Evolutionary conservation across 2,797 vertebrate genomes (phyloP), one percentile per base, ranked within the genome.

Genomic region (Schizothorax lantsangensis): DNA sequence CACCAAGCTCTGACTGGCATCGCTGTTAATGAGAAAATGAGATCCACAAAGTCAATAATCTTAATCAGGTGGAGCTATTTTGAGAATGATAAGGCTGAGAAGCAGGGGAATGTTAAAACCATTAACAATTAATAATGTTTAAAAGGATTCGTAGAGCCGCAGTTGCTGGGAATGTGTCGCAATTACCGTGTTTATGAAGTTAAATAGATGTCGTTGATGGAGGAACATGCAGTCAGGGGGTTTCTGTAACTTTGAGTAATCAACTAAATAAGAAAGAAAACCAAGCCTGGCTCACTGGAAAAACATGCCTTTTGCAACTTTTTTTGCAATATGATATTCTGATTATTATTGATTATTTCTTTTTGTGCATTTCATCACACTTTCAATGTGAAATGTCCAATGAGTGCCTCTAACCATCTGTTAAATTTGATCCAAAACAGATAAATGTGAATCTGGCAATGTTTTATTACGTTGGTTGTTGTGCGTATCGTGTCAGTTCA

Each of bases 211-310:
- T 82, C 26, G 8, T 52, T 72, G 68, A 79, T 74, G 40, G 52
- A 66, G 47, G 40, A 69, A 87, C 49, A 59, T 54, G 79, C n/a
- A 86, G 62, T 81, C 33, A 81, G 78, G n/a, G 33, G 52, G 43
- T 81, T 69, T 52, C 47, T 52, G 77, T 64, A 69, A 40, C 14
- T 57, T 80, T 49, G 79, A 87, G 54, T 69, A 83, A 83, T 88
- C 30, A 88, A 69, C 7, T 45, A 57, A 71, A 52, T 80, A 54
- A 26, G 40, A 30, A 43, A 59, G 38, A 54, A 83, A 79, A 43
- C 43, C 36, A 71, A 72, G 43, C 33, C 52, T 66, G 9, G 15
- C 47, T 75, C 2, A 5, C 2, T 38, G 3, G 11, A 52, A 52
- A 75, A 49, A 52, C 11, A 2, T 43, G 21, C 69, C 38, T 12